Evolutionary conservation across 2,888 invertebrate genomes (phyloP), one percentile per base, ranked within the genome.

Genomic region (Microplitis deprimator): DNA sequence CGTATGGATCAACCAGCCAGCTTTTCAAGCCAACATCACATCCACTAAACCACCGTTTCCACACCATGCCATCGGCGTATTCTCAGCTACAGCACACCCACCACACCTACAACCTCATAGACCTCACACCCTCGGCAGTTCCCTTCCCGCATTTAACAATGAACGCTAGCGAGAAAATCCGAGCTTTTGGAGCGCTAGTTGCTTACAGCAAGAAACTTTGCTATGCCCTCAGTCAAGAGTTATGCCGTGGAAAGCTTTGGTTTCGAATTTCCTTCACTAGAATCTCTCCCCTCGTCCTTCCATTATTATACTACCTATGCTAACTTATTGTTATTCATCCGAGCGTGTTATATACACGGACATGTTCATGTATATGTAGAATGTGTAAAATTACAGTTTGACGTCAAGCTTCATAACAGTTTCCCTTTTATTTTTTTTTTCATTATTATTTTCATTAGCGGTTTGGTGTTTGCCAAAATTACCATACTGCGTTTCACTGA

Each of bases 1-100:
- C 79, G 79, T 79, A 76, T 79, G 79, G 77, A 81, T 81, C 73
- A 77, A 73, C 50, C 73, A 69, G 41, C 50, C 29, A 60, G 20
- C 62, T 67, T 69, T 62, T 41, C 41, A 73, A 73, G 40, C 61
- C 41, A 65, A 38, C 65, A 65, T 65, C 65, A 29, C 13, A 29
- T 29, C 65, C 20, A 65, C 29, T 29, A 65, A 65, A 50, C 50
- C 50, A 13, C 29, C 29, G 29, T 29, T 29, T 29, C 29, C 29
- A 29, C 29, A 29, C 29, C 29, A 29, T 29, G 4, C 29, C 29
- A 29, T 29, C 29, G 29, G 4, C 3, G 29, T 4, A 29, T 29
- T 3, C 29, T 29, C 29, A 29, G 29, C 29, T 29, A 29, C 29
- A 29, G 29, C 29, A 29, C 29, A 29, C 29, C 29, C 29, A 29